Evolutionary conservation across 2,888 invertebrate genomes (phyloP).

Genomic region (Spisula subtruncata): DNA sequence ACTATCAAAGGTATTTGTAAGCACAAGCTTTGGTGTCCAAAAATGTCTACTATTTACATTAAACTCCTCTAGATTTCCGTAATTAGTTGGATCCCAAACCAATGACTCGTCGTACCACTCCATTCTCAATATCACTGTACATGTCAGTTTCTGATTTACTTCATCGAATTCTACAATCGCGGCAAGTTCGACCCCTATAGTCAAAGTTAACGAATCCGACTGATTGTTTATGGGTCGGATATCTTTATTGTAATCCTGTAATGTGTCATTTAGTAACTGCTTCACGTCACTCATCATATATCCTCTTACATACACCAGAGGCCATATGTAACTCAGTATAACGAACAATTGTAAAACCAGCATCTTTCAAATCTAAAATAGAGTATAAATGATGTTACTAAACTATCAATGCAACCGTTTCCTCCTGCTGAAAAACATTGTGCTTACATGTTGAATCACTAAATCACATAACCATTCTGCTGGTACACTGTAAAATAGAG

Average conservation of each 20-base stretch:
- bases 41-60: constrained; percentile 46
- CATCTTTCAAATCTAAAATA: neutral
- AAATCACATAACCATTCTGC: no score
- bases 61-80: constrained; percentile 25
- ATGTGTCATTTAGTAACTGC: neutral
- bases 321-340: neutral
- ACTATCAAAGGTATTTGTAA: constrained; percentile 40
- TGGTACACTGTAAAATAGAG: no score
- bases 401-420: no score
- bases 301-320: neutral
- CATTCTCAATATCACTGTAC: constrained; percentile 52
- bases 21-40: constrained; percentile 63
- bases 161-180: constrained; percentile 67
- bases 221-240: constrained; percentile 50
- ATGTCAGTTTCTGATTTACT: constrained; percentile 56
- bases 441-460: no score
- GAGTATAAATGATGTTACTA: no score
- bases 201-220: constrained; percentile 24
- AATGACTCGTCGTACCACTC: constrained; percentile 59
- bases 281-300: constrained; percentile 22
- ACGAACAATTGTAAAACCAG: neutral
- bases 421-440: no score
- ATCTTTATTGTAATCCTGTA: constrained; percentile 43
- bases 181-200: constrained; percentile 34
- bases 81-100: constrained; percentile 45